Evolutionary conservation across 2,888 invertebrate genomes (phyloP).

Genomic region (Drosophila antonietae): DNA sequence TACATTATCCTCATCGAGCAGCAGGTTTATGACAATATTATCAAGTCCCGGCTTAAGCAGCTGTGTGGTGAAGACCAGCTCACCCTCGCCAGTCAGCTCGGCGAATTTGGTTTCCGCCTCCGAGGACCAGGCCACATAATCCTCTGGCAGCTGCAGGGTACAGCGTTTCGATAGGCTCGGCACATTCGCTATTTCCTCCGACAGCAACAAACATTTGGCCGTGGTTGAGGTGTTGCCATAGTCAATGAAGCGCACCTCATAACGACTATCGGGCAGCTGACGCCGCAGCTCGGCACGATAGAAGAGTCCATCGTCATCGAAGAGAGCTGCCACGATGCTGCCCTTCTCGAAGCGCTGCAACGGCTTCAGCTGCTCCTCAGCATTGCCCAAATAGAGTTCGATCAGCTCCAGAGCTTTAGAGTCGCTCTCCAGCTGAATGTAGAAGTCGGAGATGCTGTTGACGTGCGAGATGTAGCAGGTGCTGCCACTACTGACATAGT

Average conservation of each 20-base stretch:
- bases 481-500: slow-evolving; percentile 86
- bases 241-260: slow-evolving; percentile 89
- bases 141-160: slow-evolving; percentile 87
- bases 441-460: slow-evolving; percentile 91
- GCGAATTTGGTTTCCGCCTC: slow-evolving; percentile 88
- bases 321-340: slow-evolving; percentile 88
- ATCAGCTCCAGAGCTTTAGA: slow-evolving; percentile 87
- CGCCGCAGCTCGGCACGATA: slow-evolving; percentile 88
- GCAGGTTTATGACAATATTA: slow-evolving; percentile 88
- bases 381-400: slow-evolving; percentile 86
- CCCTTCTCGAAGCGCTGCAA: slow-evolving; percentile 84
- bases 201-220: slow-evolving; percentile 86
- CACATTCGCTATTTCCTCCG: slow-evolving; percentile 87
- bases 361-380: slow-evolving; percentile 86
- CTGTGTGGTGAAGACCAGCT: slow-evolving; percentile 89
- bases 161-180: slow-evolving; percentile 88
- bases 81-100: slow-evolving; percentile 89
- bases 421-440: slow-evolving; percentile 90
- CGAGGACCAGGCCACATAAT: slow-evolving; percentile 87
- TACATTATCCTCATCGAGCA: slow-evolving; percentile 87
- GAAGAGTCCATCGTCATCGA: slow-evolving; percentile 88
- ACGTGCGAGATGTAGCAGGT: slow-evolving; percentile 91
- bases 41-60: slow-evolving; percentile 89
- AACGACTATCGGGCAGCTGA: slow-evolving; percentile 85
- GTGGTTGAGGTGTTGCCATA: slow-evolving; percentile 88